Evolutionary conservation across 2,888 invertebrate species (phyloP).

Genomic region (Hirtodrosophila trivittata): DNA sequence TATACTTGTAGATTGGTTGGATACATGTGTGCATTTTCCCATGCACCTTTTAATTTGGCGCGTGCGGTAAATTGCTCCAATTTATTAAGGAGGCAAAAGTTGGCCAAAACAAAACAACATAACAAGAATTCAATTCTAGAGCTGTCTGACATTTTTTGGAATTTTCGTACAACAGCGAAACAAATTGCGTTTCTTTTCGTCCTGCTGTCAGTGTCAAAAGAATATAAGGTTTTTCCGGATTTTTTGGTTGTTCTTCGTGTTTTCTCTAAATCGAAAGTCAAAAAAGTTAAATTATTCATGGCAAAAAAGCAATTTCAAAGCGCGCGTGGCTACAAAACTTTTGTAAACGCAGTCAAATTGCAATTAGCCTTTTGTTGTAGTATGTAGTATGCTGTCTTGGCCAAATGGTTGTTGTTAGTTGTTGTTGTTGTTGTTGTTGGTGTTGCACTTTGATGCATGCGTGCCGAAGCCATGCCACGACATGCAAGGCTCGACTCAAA

Average conservation of each 20-base stretch:
- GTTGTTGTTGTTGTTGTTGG: conserved; percentile 26
- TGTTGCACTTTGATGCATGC: conserved; percentile 76
- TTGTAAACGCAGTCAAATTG: conserved; percentile 77
- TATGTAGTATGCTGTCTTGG: conserved; percentile 55
- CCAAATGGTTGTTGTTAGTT: conserved; percentile 32
- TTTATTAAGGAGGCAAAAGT: conserved; percentile 65
- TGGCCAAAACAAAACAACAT: conserved; percentile 44
- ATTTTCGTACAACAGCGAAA: conserved; percentile 30
- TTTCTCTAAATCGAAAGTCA: conserved; percentile 72
- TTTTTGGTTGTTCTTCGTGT: conserved; percentile 53
- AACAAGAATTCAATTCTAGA: conserved; percentile 28
- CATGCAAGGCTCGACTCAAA: conserved; percentile 57
- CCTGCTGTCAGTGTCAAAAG: conserved; percentile 71
- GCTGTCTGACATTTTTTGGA: conserved; percentile 46
- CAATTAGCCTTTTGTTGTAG: conserved; percentile 76
- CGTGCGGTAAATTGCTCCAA: conserved; percentile 74
- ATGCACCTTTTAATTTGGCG: conserved; percentile 64
- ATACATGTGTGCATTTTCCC: conserved; percentile 61
- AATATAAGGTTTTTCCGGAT: conserved; percentile 48
- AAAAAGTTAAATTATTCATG: conserved; percentile 78
- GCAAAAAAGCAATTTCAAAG: conserved; percentile 70
- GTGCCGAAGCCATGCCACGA: conserved; percentile 52
- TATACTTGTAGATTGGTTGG: neutral
- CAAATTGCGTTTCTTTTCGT: conserved; percentile 68
- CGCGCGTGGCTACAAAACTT: conserved; percentile 46